Conservation (phyloP, 2,888 invertebrate species). For the Ophioninae sp. region DNA sequence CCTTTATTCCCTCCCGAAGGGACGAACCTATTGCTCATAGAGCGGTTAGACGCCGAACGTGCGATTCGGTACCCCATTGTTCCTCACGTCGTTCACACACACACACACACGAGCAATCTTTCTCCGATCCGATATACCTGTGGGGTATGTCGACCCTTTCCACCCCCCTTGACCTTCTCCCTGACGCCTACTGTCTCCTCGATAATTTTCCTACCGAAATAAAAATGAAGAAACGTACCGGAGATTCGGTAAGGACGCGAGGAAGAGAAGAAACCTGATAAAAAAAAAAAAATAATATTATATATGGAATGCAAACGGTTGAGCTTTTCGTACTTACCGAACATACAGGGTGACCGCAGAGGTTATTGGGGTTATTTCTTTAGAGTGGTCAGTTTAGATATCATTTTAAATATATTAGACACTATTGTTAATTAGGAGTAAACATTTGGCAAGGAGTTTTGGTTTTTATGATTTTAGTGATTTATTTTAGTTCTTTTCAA, state of each 20-base stretch:
- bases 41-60: slow-evolving; percentile 77
- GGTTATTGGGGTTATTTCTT: too few species aligned
- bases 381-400: too few species aligned
- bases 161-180: slow-evolving; percentile 28
- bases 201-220: slow-evolving; percentile 60
- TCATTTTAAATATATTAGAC: too few species aligned
- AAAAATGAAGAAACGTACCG: slow-evolving; percentile 64
- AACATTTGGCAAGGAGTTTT: too few species aligned
- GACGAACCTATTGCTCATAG: slow-evolving; percentile 80
- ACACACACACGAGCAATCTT: slow-evolving; percentile 72
- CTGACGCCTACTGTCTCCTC: slow-evolving; percentile 56
- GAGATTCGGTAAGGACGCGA: slow-evolving; percentile 53
- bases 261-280: slow-evolving; percentile 57
- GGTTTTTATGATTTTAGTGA: too few species aligned
- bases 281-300: slow-evolving; percentile 40
- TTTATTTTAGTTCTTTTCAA: too few species aligned
- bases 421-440: too few species aligned
- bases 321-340: slow-evolving; percentile 28
- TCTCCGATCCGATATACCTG: slow-evolving; percentile 48
- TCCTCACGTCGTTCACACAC: slow-evolving; percentile 80
- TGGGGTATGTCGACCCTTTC: slow-evolving; percentile 71
- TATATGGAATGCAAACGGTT: slow-evolving; percentile 32
- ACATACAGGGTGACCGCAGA: background rate
- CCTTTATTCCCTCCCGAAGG: slow-evolving; percentile 80
- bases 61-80: slow-evolving; percentile 78